Evolutionary conservation across 2,113 vertebrate genomes (phyloP), one percentile per base, ranked within the genome.

Genomic region (Podilymbus podiceps): DNA sequence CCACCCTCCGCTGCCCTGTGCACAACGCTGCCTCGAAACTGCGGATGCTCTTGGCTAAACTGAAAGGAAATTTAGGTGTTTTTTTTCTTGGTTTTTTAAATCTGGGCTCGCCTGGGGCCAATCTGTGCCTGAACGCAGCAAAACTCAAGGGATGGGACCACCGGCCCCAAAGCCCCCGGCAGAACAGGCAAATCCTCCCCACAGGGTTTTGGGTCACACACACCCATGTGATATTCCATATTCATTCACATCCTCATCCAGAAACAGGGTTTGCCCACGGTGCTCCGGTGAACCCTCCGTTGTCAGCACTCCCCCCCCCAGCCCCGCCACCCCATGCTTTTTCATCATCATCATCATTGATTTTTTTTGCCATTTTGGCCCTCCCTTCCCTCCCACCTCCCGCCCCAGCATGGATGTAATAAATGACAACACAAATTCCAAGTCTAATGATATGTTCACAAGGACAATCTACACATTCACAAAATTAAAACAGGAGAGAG

Each of bases 401-500:
- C 9, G n/a, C n/a, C n/a, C 14, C 18, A 80, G 88, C 93, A 77
- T 93, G 97, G 95, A 95, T 97, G 97, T 97, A 95, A 98, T 89
- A 97, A 98, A 97, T 93, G 96, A 97, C 97, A 95, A 97, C 95
- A 96, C 97, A 92, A 94, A 90, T 96, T 95, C 97, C 97, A 84
- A 97, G 96, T 97, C 98, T 97, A 98, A 97, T 95, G 97, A 96
- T 96, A 97, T 85, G 97, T 98, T 98, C 96, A 98, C 98, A 95
- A 98, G 97, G 97, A 97, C 96, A 97, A 98, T 97, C 97, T 97
- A 97, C 96, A 95, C 98, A 97, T 98, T 98, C 98, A 98, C 98
- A 97, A 98, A 98, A 98, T 97, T 97, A 98, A 97, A 98, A 97
- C 77, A 88, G 96, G 93, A 77, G 95, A 96, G 97, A 97, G 90